Evolutionary conservation across 2,888 invertebrate genomes (phyloP).

Genomic region (Spodoptera picta): DNA sequence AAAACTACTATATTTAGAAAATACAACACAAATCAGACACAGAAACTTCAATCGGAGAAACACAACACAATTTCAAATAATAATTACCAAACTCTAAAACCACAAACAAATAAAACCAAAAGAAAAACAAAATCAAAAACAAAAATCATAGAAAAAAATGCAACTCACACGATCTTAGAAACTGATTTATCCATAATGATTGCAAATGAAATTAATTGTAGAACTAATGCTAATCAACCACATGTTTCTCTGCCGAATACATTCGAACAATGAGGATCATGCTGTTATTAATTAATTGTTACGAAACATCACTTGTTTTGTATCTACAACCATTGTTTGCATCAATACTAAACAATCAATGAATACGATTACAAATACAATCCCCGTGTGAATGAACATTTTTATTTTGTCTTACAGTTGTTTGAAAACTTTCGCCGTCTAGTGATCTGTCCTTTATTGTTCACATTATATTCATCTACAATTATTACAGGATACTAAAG

Average conservation of each 20-base stretch:
- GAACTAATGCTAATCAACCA: slow-evolving; percentile 12
- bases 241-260: slow-evolving; percentile 36
- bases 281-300: slow-evolving; percentile 34
- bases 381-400: slow-evolving; percentile 1
- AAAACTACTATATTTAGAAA: too few species aligned
- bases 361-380: slow-evolving; percentile 22
- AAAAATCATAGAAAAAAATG: neutral
- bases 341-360: slow-evolving; percentile 30
- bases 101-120: too few species aligned
- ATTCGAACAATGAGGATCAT: slow-evolving; percentile 27
- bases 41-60: too few species aligned
- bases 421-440: too few species aligned
- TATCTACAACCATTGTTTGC: slow-evolving; percentile 35
- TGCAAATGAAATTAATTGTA: slow-evolving; percentile 8
- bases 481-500: too few species aligned
- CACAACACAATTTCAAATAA: too few species aligned
- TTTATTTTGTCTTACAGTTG: too few species aligned
- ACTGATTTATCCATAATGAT: slow-evolving; percentile 36
- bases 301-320: slow-evolving; percentile 18
- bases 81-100: too few species aligned
- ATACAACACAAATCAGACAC: too few species aligned
- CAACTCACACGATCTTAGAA: slow-evolving; percentile 34
- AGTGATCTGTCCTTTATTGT: too few species aligned
- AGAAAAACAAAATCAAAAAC: neutral
- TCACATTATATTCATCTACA: too few species aligned